Conservation (phyloP, 2,797 vertebrate genomes). For the Brachymystax lenok region DNA sequence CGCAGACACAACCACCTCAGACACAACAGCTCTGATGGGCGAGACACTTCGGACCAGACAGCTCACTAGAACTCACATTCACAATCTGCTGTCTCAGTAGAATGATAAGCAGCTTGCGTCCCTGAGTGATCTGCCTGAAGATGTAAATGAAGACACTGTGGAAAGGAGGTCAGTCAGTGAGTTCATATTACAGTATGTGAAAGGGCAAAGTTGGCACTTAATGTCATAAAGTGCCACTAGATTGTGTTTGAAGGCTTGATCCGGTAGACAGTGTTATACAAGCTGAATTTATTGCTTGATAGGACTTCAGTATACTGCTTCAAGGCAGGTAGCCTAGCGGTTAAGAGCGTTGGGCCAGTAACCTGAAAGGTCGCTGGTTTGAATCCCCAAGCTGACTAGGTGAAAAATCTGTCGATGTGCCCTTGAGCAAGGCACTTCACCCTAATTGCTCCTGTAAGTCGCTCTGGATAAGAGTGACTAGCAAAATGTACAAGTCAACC, state of each 20-base stretch:
- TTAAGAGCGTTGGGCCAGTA: too few species aligned
- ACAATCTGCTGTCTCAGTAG: constrained; percentile 81
- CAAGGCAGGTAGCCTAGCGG: too few species aligned
- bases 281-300: neutral
- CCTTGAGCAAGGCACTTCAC: too few species aligned
- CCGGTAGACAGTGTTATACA: neutral
- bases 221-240: neutral
- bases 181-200: neutral
- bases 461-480: too few species aligned
- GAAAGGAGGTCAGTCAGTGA: constrained; percentile 15
- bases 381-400: too few species aligned
- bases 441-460: too few species aligned
- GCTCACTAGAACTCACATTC: constrained; percentile 78
- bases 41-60: neutral
- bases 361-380: too few species aligned
- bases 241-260: neutral
- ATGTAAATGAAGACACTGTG: constrained; percentile 85
- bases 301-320: neutral
- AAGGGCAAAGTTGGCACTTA: neutral
- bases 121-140: constrained; percentile 86
- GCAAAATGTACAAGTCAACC: too few species aligned
- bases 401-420: too few species aligned
- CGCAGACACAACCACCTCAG: neutral
- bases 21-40: neutral
- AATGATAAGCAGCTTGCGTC: constrained; percentile 80